Conservation (phyloP, 2,888 invertebrate genomes). For the Drosophila picticornis region DNA sequence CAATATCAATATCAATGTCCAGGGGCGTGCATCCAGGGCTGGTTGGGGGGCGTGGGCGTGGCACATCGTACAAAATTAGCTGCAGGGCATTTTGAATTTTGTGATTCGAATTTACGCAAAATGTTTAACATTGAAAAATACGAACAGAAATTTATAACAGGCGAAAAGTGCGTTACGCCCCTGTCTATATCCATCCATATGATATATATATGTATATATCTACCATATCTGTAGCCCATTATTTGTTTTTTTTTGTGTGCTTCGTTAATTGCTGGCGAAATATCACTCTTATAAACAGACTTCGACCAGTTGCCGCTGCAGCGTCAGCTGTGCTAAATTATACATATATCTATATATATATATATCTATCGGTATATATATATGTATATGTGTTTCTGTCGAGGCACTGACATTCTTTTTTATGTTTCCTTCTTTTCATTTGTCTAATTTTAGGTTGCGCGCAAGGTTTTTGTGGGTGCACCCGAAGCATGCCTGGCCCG, state of each 20-base stretch:
- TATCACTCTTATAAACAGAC: slow-evolving; percentile 44
- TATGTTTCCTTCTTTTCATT: slow-evolving; percentile 3
- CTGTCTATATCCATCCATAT: background rate
- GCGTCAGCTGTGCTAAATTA: slow-evolving; percentile 29
- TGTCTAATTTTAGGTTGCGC: slow-evolving; percentile 9
- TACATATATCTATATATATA: background rate
- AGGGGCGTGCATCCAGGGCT: background rate
- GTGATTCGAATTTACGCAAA: background rate
- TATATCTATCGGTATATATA: background rate
- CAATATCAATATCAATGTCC: background rate
- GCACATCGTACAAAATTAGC: background rate
- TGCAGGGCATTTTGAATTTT: background rate
- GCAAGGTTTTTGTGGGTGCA: slow-evolving; percentile 11
- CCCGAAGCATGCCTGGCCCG: background rate
- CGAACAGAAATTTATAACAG: background rate
- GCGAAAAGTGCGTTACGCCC: background rate
- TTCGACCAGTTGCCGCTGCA: slow-evolving; percentile 5
- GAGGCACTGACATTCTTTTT: slow-evolving; percentile 1
- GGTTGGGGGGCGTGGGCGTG: background rate
- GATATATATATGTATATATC: slow-evolving; percentile 8
- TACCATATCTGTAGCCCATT: slow-evolving; percentile 10
- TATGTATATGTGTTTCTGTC: background rate
- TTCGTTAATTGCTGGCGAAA: slow-evolving; percentile 40
- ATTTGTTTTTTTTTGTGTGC: slow-evolving; percentile 6
- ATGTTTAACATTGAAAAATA: background rate